These are phyloP conservation scores for Apis mellifera DNA, from an alignment of 1,140 invertebrate species.

Conservation along the genomic window DNA sequence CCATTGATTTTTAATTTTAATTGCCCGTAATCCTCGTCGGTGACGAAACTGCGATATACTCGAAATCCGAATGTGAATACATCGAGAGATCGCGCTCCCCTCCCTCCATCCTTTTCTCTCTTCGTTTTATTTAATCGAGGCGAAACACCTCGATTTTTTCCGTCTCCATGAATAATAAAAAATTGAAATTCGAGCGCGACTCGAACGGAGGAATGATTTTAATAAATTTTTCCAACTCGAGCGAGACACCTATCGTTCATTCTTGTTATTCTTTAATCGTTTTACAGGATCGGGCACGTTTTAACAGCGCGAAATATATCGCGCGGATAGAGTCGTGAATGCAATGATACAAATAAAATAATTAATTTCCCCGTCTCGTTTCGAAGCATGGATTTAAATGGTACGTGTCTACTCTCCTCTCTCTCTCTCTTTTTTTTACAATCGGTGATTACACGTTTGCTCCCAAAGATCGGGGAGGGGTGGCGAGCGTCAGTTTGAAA, in stretches of 20 bases:
- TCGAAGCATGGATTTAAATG: neutral
- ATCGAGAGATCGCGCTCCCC: neutral
- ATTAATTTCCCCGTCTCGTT: conserved; percentile 10
- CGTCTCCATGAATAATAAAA: conserved; percentile 30
- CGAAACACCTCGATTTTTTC: conserved; percentile 12
- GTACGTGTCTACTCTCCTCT: neutral
- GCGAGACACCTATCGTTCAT: neutral
- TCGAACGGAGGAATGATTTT: conserved; percentile 12
- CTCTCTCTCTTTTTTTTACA: too few relatives aligned
- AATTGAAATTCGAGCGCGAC: conserved; percentile 17
- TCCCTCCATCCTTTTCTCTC: neutral
- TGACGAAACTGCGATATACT: conserved; percentile 22
- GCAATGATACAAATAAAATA: conserved; percentile 11
- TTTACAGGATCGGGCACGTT: neutral
- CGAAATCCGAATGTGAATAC: conserved; percentile 13
- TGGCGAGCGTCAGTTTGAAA: neutral
- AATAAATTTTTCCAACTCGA: conserved; percentile 25
- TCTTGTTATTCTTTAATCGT: neutral
- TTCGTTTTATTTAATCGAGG: conserved; percentile 7
- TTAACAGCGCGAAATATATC: neutral
- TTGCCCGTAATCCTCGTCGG: conserved; percentile 9
- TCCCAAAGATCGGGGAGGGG: neutral
- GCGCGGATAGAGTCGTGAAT: neutral
- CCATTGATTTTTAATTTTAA: conserved; percentile 57
- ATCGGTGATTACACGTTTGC: neutral